These are phyloP conservation scores for Heliconius congener DNA, from an alignment of 1,140 invertebrate genomes.

Conservation along the genomic window DNA sequence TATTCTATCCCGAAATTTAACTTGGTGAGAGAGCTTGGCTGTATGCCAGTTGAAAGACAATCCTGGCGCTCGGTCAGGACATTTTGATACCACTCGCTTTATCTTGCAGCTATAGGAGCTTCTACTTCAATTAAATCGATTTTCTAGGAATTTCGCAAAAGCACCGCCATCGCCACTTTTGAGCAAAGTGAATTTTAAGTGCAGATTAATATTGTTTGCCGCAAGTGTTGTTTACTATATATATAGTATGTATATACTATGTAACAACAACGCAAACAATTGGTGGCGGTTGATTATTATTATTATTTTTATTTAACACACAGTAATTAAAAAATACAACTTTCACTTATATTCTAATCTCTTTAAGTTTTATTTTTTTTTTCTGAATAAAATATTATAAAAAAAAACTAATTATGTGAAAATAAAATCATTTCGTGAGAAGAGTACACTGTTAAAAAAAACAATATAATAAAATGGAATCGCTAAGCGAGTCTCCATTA, in stretches of 20 bases:
- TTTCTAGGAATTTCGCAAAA: conserved; percentile 40
- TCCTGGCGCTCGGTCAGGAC: conserved; percentile 67
- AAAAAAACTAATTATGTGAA: conserved; percentile 8
- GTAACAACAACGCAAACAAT: too few species aligned
- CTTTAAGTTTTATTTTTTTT: background rate
- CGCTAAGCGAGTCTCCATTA: conserved; percentile 53
- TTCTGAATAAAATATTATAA: background rate
- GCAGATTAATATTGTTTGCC: conserved; percentile 15
- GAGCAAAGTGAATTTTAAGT: conserved; percentile 20
- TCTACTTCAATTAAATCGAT: conserved; percentile 51
- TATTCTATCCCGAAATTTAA: conserved; percentile 39
- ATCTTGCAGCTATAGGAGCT: conserved; percentile 53
- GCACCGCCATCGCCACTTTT: conserved; percentile 30
- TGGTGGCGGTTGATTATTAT: background rate
- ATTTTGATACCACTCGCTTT: conserved; percentile 61
- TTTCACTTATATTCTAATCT: background rate
- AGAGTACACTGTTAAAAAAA: background rate
- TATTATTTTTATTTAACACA: background rate
- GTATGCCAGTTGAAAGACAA: conserved; percentile 63
- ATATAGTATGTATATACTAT: background rate
- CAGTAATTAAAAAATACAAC: background rate
- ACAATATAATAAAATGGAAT: conserved; percentile 28
- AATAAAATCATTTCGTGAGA: conserved; percentile 17
- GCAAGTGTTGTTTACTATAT: background rate
- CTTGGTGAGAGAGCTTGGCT: conserved; percentile 50